Evolutionary conservation across 1,140 invertebrate genomes (phyloP), one percentile per base, ranked within the genome.

Genomic region (Trinorchestia longiramus): DNA sequence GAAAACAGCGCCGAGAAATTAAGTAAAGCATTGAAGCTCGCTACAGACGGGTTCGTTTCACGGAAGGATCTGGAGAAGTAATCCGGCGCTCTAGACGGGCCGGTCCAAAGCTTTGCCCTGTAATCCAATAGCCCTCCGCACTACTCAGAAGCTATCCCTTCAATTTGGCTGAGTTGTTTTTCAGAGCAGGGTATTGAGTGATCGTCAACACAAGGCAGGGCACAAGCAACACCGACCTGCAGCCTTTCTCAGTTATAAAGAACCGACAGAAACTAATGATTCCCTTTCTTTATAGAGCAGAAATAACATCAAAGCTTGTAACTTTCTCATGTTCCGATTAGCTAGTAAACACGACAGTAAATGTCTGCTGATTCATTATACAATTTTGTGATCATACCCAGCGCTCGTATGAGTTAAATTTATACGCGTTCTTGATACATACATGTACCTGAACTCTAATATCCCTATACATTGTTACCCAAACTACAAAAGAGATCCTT

Each of bases 101-200:
- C 92, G 44, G 62, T 36, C 44, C 92, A 40, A 94, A 94, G 92
- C 92, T 94, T 94, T 94, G 47, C 92, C n/a, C 92, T 47, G 41
- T 94, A 94, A 94, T 94, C 92, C 92, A 94, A 94, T 45, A 94
- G 92, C 43, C 92, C 92, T 45, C 43, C 17, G 43, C 44, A 94
- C 92, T 94, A 94, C 92, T 94, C 92, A 94, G 92, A 94, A 94
- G 92, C 92, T 94, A 94, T 94, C 92, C 92, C 92, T 94, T 45
- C 92, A 94, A 94, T 94, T 94, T 94, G 36, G 92, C 92, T 45
- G 92, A 94, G 92, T 94, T 94, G 92, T 94, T 94, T 94, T 94
- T 94, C 47, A 94, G 92, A 43, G 92, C 44, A 40, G 19, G 43
- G 92, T 43, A 90, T 90, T 43, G 43, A 43, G 40, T 94, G 43